phyloP scores from a whole-genome alignment of 2,113 vertebrate genomes.

The Uria lomvia region DNA sequence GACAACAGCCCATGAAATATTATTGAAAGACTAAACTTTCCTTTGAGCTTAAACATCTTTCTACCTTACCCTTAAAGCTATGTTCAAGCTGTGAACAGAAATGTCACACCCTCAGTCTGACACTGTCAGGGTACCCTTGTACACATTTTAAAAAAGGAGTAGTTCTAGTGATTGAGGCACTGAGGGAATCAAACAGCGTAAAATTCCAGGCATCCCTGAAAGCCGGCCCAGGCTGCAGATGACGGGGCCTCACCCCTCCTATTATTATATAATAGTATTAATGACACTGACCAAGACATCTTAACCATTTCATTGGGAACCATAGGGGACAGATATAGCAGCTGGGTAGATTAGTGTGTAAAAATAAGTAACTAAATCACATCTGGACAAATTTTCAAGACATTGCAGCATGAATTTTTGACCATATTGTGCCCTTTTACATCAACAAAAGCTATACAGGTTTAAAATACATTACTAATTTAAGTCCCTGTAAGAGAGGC shows the following conservation, averaged over 20 bases:
- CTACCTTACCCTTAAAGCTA: neutral
- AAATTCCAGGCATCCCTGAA: neutral
- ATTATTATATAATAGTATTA: neutral
- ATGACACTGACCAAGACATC: neutral
- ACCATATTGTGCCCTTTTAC: neutral
- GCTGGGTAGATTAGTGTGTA: neutral
- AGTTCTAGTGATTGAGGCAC: neutral
- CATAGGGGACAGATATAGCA: neutral
- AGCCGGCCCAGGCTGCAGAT: neutral
- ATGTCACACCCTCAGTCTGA: neutral
- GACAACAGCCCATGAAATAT: neutral
- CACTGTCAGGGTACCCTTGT: neutral
- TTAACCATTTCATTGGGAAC: neutral
- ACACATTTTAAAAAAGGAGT: neutral
- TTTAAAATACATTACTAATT: neutral
- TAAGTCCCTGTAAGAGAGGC: neutral
- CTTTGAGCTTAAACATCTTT: neutral
- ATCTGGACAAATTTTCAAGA: neutral
- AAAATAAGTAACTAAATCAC: neutral
- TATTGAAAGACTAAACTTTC: neutral
- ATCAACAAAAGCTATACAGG: rapidly evolving
- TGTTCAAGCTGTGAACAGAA: neutral
- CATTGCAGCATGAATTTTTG: neutral
- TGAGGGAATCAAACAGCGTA: neutral
- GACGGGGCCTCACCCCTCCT: neutral